These are phyloP conservation scores for Aptenodytes forsteri DNA, from an alignment of 2,113 vertebrate species.

Conservation along the genomic window DNA sequence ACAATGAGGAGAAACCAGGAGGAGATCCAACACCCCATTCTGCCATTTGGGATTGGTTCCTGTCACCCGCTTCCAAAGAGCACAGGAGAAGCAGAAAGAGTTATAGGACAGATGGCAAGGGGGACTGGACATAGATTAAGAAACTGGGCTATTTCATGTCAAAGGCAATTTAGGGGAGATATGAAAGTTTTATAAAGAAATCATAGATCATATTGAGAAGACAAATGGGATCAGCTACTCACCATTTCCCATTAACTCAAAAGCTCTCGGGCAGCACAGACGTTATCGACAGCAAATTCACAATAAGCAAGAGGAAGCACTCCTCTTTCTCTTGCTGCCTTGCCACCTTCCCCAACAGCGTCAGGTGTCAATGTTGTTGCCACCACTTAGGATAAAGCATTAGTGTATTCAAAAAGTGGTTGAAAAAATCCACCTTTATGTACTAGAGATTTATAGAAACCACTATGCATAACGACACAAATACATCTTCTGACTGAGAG, in stretches of 20 bases:
- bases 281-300: rapidly evolving
- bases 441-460: neutral
- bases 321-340: neutral
- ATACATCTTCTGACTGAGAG: neutral
- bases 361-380: rapidly evolving
- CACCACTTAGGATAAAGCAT: neutral
- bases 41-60: rapidly evolving
- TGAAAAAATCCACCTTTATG: rapidly evolving
- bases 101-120: neutral
- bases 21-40: neutral
- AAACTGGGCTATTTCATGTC: neutral
- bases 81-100: neutral
- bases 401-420: rapidly evolving
- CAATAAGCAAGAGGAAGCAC: neutral
- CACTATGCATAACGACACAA: rapidly evolving
- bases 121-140: rapidly evolving
- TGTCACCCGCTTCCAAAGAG: neutral
- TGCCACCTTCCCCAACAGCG: neutral
- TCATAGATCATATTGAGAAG: rapidly evolving
- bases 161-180: neutral
- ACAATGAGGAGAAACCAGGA: neutral
- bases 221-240: neutral
- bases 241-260: rapidly evolving
- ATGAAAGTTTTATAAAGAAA: neutral
- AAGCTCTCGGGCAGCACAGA: neutral